Evolutionary conservation across 2,797 vertebrate species (phyloP), one percentile per base, ranked within the genome.

Genomic region (Mionectes olivaceus): DNA sequence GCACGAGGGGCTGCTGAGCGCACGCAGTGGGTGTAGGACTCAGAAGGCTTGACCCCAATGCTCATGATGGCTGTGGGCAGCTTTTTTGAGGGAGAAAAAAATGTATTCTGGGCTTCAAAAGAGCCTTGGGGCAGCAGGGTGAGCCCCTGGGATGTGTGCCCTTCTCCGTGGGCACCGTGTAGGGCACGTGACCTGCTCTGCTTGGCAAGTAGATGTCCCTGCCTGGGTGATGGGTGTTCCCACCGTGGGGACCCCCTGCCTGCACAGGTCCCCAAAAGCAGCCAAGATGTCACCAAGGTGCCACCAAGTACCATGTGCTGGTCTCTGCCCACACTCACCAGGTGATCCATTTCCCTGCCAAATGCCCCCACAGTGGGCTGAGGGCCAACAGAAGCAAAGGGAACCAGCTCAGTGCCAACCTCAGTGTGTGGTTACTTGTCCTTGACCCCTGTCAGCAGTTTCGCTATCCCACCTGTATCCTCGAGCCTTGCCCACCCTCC

Each of bases 341-440:
- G 25, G 47, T 17, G 70, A 77, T n/a, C 18, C 37, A 4, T 7
- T 13, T 53, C 56, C 35, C 64, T 64, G 50, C 11, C 80, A 14
- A 13, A 21, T 3, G 3, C 21, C 28, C 8, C 44, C 0, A 0
- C 1, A 35, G 10, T 4, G 35, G 35, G 44, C 65, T n/a, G 52
- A 35, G 74, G 27, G 49, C 21, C 55, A 19, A 25, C 70, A 43
- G 67, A 19, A 44, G 22, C 0, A 1, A 7, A 56, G n/a, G 3
- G 4, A 65, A 35, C 30, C 19, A 17, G n/a, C 33, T 68, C 70
- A 39, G 47, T 41, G 55, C 50, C 67, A 49, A 8, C 1, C n/a
- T 64, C 71, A 2, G 32, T 13, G 3, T 15, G 53, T 13, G 68
- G 17, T 1, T 23, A 10, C 14, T 32, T 4, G 30, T 12, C 65